A percentile compares a stretch with the other conserved stretches of the same genome.
Conservation (phyloP, 2,797 vertebrate species). For the Menidia menidia region DNA sequence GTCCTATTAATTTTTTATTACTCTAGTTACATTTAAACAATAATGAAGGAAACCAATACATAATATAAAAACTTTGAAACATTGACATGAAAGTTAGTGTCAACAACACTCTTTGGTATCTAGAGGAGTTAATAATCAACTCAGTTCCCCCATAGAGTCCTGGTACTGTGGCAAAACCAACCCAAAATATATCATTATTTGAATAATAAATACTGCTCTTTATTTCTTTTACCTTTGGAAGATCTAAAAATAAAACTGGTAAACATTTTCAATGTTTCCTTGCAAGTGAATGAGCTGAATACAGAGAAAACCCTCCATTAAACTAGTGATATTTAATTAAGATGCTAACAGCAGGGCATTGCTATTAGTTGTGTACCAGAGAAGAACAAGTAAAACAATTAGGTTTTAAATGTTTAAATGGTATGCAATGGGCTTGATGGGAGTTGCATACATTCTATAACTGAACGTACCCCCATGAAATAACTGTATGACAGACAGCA, state of each 20-base stretch:
- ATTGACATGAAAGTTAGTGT: too few species aligned
- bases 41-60: background rate
- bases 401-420: background rate
- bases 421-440: constrained; percentile 11
- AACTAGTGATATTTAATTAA: background rate
- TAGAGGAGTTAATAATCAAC: too few species aligned
- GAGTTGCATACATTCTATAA: constrained; percentile 39
- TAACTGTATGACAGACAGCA: constrained; percentile 49
- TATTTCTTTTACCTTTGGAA: background rate
- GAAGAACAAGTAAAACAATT: background rate
- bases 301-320: background rate
- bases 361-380: background rate
- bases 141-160: too few species aligned
- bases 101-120: too few species aligned
- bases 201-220: too few species aligned
- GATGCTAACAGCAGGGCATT: background rate
- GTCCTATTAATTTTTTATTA: too few species aligned
- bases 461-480: constrained; percentile 36
- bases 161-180: too few species aligned
- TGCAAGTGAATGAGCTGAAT: background rate
- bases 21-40: too few species aligned
- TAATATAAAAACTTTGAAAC: background rate
- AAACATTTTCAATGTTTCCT: background rate
- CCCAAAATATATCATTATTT: too few species aligned
- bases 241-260: background rate